Conservation (phyloP, 2,113 vertebrate genomes). For the Potamarius usumacintae region DNA sequence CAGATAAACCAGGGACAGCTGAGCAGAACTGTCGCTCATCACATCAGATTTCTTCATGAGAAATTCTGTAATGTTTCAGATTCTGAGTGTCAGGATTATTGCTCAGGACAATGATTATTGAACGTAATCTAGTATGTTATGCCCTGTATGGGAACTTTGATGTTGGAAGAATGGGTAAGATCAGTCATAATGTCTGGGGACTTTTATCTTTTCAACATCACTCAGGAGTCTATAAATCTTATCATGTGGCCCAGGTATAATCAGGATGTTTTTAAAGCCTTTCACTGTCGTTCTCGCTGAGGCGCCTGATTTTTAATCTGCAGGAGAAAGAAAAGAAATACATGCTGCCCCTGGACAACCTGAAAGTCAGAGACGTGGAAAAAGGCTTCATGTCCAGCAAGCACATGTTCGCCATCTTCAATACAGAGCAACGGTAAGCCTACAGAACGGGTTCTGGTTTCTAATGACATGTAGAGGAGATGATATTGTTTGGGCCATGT, state of each 20-base stretch:
- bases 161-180: background rate
- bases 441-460: background rate
- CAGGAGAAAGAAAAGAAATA: slow-evolving; percentile 99
- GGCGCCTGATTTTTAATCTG: slow-evolving; percentile 36
- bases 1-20: background rate
- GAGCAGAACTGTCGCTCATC: too few relatives aligned
- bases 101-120: too few relatives aligned
- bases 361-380: slow-evolving; percentile 89
- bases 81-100: background rate
- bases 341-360: slow-evolving; percentile 92
- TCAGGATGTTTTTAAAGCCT: background rate
- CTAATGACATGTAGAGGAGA: background rate
- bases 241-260: background rate
- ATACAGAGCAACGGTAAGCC: slow-evolving; percentile 86
- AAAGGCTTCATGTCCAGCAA: slow-evolving; percentile 94
- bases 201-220: too few relatives aligned
- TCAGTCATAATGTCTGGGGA: background rate
- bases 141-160: too few relatives aligned
- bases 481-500: background rate
- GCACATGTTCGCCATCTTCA: slow-evolving; percentile 86
- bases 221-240: background rate
- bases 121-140: too few relatives aligned
- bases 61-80: too few relatives aligned
- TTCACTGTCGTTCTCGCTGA: background rate
- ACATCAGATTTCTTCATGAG: too few relatives aligned